Conservation (phyloP, 2,888 invertebrate genomes). For the Masnerella sp. region DNA sequence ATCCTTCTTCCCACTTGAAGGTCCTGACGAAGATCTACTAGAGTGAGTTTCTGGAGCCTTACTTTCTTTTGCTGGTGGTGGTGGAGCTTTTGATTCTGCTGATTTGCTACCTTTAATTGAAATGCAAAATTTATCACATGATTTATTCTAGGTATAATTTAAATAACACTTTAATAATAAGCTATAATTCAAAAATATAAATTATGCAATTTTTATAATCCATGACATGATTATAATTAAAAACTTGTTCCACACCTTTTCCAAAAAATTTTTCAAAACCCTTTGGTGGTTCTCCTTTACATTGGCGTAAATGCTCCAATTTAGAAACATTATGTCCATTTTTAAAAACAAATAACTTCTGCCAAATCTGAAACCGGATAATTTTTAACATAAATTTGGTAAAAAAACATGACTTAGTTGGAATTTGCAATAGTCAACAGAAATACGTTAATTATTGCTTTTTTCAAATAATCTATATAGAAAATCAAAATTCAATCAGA, state of each 20-base stretch:
- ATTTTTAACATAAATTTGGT: background rate
- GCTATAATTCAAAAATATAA: too few relatives aligned
- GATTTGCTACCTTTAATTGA: slow-evolving; percentile 69
- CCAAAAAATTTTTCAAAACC: slow-evolving; percentile 96
- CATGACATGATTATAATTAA: background rate
- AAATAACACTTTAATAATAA: too few relatives aligned
- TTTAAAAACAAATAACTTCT: slow-evolving; percentile 73
- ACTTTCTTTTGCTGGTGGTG: slow-evolving; percentile 71
- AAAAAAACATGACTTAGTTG: too few relatives aligned
- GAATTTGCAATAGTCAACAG: too few relatives aligned
- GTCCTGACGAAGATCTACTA: too few relatives aligned
- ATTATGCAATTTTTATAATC: slow-evolving; percentile 53
- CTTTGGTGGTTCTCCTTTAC: slow-evolving; percentile 91
- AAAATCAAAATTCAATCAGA: background rate
- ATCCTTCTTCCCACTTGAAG: too few relatives aligned
- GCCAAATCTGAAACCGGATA: slow-evolving; percentile 70
- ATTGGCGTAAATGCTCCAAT: slow-evolving; percentile 81
- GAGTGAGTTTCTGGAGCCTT: slow-evolving; percentile 7
- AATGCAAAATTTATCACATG: background rate
- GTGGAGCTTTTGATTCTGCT: slow-evolving; percentile 72
- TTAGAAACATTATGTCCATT: slow-evolving; percentile 79
- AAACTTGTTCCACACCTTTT: slow-evolving; percentile 77
- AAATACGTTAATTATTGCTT: background rate
- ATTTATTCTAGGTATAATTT: too few relatives aligned
- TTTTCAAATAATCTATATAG: background rate